Evolutionary conservation across 2,113 vertebrate genomes (phyloP), one percentile per base, ranked within the genome.

Genomic region (Cynoglossus semilaevis): DNA sequence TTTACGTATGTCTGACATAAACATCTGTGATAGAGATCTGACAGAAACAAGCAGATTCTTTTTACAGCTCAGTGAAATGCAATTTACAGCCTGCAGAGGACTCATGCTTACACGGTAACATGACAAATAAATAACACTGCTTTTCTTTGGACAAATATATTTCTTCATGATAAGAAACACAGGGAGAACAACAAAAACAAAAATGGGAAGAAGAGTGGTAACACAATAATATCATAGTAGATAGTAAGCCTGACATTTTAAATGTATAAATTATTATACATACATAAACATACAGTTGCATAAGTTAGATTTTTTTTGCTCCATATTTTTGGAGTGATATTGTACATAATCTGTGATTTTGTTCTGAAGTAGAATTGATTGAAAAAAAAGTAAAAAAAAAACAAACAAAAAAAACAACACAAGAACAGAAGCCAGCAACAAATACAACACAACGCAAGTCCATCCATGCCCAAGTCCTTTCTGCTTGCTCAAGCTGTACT

Each of bases 221-320:
- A 88, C 85, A 88, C 83, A 87, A 88, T 85, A 86, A n/a, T 86
- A 94, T 94, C 92, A 95, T 93, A 94, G 93, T 92, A 92, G 93
- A 96, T 94, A 94, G 91, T 95, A 94, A 93, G 93, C 92, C 94
- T 93, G 94, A 95, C 93, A 96, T 92, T 92, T 93, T 94, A 91
- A 89, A 96, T 94, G 95, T 95, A 98, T 98, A 99, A 99, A 98
- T 99, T 97, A 98, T 94, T 96, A 95, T 98, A 93, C 94, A 96
- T 92, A 87, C 95, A 93, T 97, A 99, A 95, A 97, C 93, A 92
- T 96, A 94, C n/a, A n/a, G n/a, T n/a, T n/a, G 58, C 57, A 80
- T 69, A 59, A 63, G 69, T 76, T 80, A 76, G 71, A 57, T 60
- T n/a, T n/a, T n/a, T 63, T 47, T 70, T n/a, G n/a, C 46, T 42